Conservation (phyloP, 2,888 invertebrate species). For the Caenorhabditis zanzibari region DNA sequence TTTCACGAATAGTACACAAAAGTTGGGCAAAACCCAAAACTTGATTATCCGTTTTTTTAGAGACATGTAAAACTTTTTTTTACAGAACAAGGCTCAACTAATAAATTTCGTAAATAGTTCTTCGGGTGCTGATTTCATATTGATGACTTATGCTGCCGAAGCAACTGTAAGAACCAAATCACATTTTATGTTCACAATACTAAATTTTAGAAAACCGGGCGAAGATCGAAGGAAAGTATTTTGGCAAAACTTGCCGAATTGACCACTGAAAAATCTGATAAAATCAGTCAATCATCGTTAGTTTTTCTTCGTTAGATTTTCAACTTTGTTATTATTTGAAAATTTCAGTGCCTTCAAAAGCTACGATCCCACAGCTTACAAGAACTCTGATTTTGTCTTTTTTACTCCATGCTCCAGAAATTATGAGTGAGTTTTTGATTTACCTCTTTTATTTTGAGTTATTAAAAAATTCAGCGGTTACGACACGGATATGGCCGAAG, state of each 20-base stretch:
- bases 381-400: constrained; percentile 35
- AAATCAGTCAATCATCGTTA: constrained; percentile 10
- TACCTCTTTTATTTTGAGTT: too few species aligned
- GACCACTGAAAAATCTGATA: not conserved
- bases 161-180: constrained; percentile 14
- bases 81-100: constrained; percentile 31
- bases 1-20: too few species aligned
- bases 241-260: not conserved
- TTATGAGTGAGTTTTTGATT: constrained; percentile 22
- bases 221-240: not conserved
- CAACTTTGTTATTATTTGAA: not conserved
- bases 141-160: constrained; percentile 36
- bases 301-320: not conserved
- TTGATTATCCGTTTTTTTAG: too few species aligned
- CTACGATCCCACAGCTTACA: constrained; percentile 4
- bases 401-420: constrained; percentile 38
- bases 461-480: constrained; percentile 15
- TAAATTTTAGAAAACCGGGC: not conserved
- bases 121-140: not conserved
- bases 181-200: not conserved
- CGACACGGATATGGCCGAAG: constrained; percentile 4
- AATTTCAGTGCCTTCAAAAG: constrained; percentile 22
- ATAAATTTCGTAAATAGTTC: constrained; percentile 16
- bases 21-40: too few species aligned
- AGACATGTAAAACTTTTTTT: not conserved